Evolutionary conservation across 2,113 vertebrate genomes (phyloP).

Genomic region (Arizona elegans): DNA sequence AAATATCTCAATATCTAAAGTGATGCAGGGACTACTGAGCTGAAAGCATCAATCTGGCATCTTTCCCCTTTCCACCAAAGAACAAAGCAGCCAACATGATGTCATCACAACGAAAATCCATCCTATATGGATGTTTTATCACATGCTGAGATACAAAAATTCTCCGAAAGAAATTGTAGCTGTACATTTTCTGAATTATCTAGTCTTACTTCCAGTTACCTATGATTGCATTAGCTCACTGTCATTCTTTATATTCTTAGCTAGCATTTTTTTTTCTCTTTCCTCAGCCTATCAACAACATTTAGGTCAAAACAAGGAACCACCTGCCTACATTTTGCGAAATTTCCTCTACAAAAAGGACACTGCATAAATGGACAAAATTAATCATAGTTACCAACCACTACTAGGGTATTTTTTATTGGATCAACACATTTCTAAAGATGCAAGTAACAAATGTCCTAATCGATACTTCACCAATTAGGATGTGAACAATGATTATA

Average conservation of each 20-base stretch:
- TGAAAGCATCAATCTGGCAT: neutral
- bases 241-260: neutral
- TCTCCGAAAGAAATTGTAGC: neutral
- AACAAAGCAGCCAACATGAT: neutral
- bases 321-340: neutral
- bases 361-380: neutral
- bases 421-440: neutral
- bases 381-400: neutral
- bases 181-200: neutral
- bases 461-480: neutral
- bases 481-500: neutral
- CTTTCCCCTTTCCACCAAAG: neutral
- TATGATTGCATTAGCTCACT: neutral
- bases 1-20: neutral
- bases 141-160: neutral
- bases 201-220: neutral
- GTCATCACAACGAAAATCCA: neutral
- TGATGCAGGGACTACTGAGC: neutral
- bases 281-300: neutral
- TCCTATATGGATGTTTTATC: neutral
- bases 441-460: neutral
- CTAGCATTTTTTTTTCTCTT: fast-evolving
- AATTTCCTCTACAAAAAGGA: neutral
- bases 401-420: neutral
- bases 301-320: neutral